Conservation (phyloP, 2,888 invertebrate species). For the Plutella xylostella region DNA sequence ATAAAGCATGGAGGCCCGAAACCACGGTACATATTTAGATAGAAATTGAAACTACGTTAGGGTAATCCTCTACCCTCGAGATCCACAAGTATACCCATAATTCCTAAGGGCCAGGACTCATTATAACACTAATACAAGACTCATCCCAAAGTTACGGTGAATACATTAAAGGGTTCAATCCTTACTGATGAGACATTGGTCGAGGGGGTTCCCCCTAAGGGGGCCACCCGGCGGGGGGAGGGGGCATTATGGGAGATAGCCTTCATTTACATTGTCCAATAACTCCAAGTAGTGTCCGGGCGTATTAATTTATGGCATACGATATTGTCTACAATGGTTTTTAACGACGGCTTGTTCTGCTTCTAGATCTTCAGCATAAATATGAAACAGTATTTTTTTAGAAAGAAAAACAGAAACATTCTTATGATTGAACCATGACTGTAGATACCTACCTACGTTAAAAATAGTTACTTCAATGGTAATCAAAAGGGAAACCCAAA, state of each 20-base stretch:
- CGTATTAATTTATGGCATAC: conserved; percentile 62
- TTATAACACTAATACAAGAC: conserved; percentile 71
- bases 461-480: too few relatives aligned
- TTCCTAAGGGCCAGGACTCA: conserved; percentile 68
- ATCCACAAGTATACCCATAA: conserved; percentile 63
- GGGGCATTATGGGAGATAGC: conserved; percentile 68
- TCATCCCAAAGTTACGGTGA: conserved; percentile 69
- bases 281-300: conserved; percentile 69
- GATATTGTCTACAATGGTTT: neutral
- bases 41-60: conserved; percentile 63
- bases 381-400: too few relatives aligned
- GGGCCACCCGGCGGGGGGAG: conserved; percentile 24
- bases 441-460: too few relatives aligned
- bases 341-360: too few relatives aligned
- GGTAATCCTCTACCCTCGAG: conserved; percentile 52
- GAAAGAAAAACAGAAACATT: too few relatives aligned
- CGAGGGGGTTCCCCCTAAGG: conserved; percentile 45
- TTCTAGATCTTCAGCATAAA: too few relatives aligned
- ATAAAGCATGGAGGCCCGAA: neutral
- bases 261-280: conserved; percentile 72
- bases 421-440: too few relatives aligned
- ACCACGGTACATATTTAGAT: conserved; percentile 35
- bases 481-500: too few relatives aligned
- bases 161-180: conserved; percentile 71
- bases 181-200: conserved; percentile 68